Percentiles rank a stretch among this genome's conserved stretches.
Evolutionary conservation across 2,797 vertebrate genomes (phyloP).

Genomic region (Phaenicophaeus curvirostris): DNA sequence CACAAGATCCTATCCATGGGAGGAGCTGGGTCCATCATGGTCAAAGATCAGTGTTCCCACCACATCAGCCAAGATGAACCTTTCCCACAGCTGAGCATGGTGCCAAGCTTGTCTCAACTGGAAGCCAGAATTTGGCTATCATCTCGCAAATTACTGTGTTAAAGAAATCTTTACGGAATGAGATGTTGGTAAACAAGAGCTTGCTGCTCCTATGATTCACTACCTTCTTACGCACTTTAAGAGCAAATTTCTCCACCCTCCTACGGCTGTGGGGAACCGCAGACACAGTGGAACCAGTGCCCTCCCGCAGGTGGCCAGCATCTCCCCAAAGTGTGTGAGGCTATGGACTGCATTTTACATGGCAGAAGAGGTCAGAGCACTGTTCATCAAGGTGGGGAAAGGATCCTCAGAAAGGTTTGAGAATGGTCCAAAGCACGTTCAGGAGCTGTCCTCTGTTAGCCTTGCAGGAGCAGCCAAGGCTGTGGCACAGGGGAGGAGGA

Average conservation of each 20-base stretch:
- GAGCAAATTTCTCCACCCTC: constrained; percentile 44
- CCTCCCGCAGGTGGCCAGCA: background rate
- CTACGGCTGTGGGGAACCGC: constrained; percentile 12
- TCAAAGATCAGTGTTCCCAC: background rate
- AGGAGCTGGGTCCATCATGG: background rate
- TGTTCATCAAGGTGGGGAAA: background rate
- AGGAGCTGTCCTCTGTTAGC: background rate
- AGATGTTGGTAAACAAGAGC: constrained; percentile 60
- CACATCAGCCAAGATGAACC: background rate
- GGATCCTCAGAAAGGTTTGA: background rate
- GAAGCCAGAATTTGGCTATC: constrained; percentile 8
- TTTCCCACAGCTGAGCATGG: background rate
- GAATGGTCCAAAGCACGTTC: background rate
- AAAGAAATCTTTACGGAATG: background rate
- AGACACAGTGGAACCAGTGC: constrained; percentile 21
- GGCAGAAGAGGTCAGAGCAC: background rate
- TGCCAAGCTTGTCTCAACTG: constrained; percentile 2
- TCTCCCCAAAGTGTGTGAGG: background rate
- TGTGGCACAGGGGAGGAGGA: background rate
- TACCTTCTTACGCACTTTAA: constrained; percentile 27
- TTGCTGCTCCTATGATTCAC: constrained; percentile 55
- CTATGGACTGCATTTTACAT: background rate
- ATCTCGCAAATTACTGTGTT: constrained; percentile 25
- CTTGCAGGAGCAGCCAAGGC: background rate
- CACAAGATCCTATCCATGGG: too few species aligned